These are phyloP conservation scores for Cepaea hortensis DNA, from an alignment of 2,888 invertebrate species.

Conservation along the genomic window DNA sequence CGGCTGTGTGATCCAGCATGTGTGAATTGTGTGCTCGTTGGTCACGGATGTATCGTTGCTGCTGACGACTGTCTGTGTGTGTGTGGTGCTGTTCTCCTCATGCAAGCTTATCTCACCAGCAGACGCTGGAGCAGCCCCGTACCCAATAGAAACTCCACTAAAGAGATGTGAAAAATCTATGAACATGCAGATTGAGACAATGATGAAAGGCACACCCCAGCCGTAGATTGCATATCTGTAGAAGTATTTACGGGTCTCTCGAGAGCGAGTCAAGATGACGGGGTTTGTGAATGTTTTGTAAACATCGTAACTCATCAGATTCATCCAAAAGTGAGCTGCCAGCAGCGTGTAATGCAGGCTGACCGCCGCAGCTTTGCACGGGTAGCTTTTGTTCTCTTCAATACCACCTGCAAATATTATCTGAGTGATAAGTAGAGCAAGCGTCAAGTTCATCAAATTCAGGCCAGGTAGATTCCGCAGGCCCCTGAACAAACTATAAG, in stretches of 20 bases:
- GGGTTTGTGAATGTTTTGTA: slow-evolving; percentile 76
- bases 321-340: slow-evolving; percentile 83
- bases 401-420: slow-evolving; percentile 53
- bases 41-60: background rate
- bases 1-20: slow-evolving; percentile 70
- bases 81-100: background rate
- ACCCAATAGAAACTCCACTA: slow-evolving; percentile 60
- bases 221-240: slow-evolving; percentile 79
- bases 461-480: slow-evolving; percentile 75
- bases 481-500: slow-evolving; percentile 70
- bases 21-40: background rate
- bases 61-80: no score
- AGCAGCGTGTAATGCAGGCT: slow-evolving; percentile 82
- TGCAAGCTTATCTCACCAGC: background rate
- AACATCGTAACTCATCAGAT: slow-evolving; percentile 81
- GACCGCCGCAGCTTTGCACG: slow-evolving; percentile 79
- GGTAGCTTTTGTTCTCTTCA: slow-evolving; percentile 55
- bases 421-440: slow-evolving; percentile 72
- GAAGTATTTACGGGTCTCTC: slow-evolving; percentile 62
- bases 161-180: slow-evolving; percentile 67
- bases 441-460: slow-evolving; percentile 74
- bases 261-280: slow-evolving; percentile 66
- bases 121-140: slow-evolving; percentile 46
- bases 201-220: slow-evolving; percentile 82
- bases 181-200: slow-evolving; percentile 72